Evolutionary conservation across 2,888 invertebrate species (phyloP), one percentile per base, ranked within the genome.

Genomic region (Camptogramma bilineatum): DNA sequence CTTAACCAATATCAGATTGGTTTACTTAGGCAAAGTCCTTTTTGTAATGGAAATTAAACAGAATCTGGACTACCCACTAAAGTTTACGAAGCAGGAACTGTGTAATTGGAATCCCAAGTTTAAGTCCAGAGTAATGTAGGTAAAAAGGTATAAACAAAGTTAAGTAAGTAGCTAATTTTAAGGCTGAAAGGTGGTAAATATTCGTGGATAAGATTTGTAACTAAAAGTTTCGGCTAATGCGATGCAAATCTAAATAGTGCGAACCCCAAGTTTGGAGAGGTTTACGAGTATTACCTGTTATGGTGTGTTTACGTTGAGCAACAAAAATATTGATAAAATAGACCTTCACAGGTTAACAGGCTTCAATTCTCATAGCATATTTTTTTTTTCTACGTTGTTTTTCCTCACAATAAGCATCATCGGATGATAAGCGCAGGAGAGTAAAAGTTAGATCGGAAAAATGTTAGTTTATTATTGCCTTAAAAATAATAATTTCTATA

Each of bases 31-130:
- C 13, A 39, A 39, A 39, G 13, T 13, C 13, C 13, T 3, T 39
- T 13, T 28, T 39, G 13, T 13, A 39, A 4, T 39, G 34, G 13
- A 13, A 39, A 31, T 31, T 31, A 31, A 39, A 39, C 13, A 39
- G 34, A 39, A 39, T 39, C 34, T 39, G 34, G 10, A 10, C n/a
- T n/a, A n/a, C 34, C 34, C 13, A 39, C 13, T 13, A 13, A 39
- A 39, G 34, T 39, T 39, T 13, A 39, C 34, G 34, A 39, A 39
- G 34, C 34, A 39, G 34, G 34, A 39, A 39, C 34, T 39, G 34
- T 13, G 34, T 13, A 39, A 39, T 39, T 39, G 13, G 34, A 39
- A 39, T 3, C 10, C 13, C 34, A 39, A 39, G 34, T 39, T 34
- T 34, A 10, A 10, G 34, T 34, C 13, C 34, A 39, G 34, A 39